Evolutionary conservation across 1,140 invertebrate species (phyloP).

Genomic region (Magallana angulata): DNA sequence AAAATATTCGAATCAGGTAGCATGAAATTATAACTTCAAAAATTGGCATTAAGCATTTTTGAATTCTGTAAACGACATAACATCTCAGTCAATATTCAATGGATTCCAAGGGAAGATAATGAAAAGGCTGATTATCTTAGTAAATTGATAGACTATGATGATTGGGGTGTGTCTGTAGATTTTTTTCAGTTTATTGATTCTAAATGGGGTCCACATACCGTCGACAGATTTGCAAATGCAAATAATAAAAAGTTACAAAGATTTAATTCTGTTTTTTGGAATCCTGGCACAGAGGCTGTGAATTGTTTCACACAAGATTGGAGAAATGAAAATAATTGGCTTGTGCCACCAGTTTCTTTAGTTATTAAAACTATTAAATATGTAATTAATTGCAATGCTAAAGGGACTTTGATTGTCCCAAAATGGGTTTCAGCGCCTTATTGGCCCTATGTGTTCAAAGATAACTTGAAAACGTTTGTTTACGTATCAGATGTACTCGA

Average conservation of each 20-base stretch:
- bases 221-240: constrained; percentile 52
- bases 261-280: constrained; percentile 58
- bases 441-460: neutral
- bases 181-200: constrained; percentile 31
- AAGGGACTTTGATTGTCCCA: neutral
- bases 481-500: too few species aligned
- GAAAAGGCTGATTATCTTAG: constrained; percentile 53
- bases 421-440: neutral
- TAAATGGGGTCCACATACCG: constrained; percentile 23
- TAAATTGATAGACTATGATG: constrained; percentile 50
- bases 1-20: constrained; percentile 49
- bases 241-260: constrained; percentile 43
- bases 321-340: neutral
- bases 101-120: constrained; percentile 43
- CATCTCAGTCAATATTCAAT: constrained; percentile 22
- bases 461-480: too few species aligned
- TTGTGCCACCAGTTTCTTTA: neutral
- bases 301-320: constrained; percentile 42
- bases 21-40: constrained; percentile 48
- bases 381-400: neutral
- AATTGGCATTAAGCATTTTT: constrained; percentile 31
- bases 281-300: constrained; percentile 1
- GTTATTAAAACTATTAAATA: neutral
- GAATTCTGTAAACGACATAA: constrained; percentile 5
- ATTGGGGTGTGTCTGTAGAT: constrained; percentile 42